phyloP scores from a whole-genome alignment of 2,113 vertebrate species.

The Coregonus clupeaformis region DNA sequence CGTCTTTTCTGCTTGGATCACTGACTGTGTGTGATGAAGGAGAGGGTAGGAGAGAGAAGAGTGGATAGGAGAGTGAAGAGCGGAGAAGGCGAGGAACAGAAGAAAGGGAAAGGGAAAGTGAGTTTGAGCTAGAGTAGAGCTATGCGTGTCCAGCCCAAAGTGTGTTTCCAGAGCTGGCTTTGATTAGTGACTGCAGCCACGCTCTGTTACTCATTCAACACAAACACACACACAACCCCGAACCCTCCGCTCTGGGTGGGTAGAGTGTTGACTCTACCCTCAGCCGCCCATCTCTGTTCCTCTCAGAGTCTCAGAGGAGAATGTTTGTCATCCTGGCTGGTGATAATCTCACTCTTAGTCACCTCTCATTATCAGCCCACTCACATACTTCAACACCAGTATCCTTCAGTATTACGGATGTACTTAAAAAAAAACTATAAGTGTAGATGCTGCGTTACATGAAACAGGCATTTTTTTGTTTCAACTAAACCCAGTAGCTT shows the following conservation, averaged over 20 bases:
- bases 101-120: slow-evolving; percentile 43
- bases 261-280: slow-evolving; percentile 1
- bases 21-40: slow-evolving; percentile 16
- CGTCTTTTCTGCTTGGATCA: slow-evolving; percentile 11
- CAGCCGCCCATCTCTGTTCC: background rate
- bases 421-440: background rate
- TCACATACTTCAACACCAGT: background rate
- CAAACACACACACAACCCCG: slow-evolving; percentile 27
- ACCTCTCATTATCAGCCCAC: background rate
- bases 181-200: slow-evolving; percentile 60
- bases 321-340: background rate
- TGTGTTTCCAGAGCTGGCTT: slow-evolving; percentile 65
- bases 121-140: slow-evolving; percentile 59
- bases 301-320: background rate
- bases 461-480: background rate
- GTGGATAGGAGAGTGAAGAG: slow-evolving; percentile 34
- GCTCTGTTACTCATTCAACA: slow-evolving; percentile 64
- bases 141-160: slow-evolving; percentile 53
- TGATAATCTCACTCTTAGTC: background rate
- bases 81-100: slow-evolving; percentile 21
- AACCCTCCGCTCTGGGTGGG: slow-evolving; percentile 25
- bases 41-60: slow-evolving; percentile 31
- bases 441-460: too few relatives aligned
- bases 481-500: too few relatives aligned
- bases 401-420: too few relatives aligned